Evolutionary conservation across 2,797 vertebrate species (phyloP).

Genomic region (Ispidina picta): DNA sequence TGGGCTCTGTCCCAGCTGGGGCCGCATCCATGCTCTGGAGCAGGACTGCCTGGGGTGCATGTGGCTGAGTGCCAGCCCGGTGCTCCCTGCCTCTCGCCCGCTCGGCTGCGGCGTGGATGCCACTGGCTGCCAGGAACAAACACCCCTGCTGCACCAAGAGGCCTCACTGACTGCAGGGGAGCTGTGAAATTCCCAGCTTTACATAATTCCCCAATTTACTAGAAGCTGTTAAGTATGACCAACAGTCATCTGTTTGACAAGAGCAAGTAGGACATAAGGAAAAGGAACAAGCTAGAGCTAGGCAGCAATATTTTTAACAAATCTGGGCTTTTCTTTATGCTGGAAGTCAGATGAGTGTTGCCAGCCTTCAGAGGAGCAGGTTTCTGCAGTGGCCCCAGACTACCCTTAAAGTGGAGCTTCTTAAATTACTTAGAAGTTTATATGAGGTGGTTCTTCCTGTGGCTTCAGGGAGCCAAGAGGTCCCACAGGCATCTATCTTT

Average conservation of each 20-base stretch:
- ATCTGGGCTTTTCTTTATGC: neutral
- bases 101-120: neutral
- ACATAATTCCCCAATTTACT: slow-evolving; percentile 32
- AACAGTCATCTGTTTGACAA: slow-evolving; percentile 42
- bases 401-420: neutral
- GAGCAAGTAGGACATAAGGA: slow-evolving; percentile 28
- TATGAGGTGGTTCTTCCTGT: neutral
- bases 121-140: neutral
- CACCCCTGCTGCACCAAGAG: neutral
- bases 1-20: neutral
- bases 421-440: slow-evolving; percentile 30
- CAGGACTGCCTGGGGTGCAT: neutral
- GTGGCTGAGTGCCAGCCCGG: accelerated
- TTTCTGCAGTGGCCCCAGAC: neutral
- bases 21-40: neutral
- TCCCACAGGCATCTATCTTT: neutral
- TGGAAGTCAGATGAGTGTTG: neutral
- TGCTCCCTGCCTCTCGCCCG: neutral
- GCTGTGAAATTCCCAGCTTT: slow-evolving; percentile 56
- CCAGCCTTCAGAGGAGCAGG: neutral
- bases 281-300: neutral
- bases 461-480: neutral
- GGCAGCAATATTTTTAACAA: slow-evolving; percentile 29
- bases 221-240: slow-evolving; percentile 47
- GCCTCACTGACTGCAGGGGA: neutral